Conservation (phyloP, 2,113 vertebrate species). For the Lichenostomus cassidix region DNA sequence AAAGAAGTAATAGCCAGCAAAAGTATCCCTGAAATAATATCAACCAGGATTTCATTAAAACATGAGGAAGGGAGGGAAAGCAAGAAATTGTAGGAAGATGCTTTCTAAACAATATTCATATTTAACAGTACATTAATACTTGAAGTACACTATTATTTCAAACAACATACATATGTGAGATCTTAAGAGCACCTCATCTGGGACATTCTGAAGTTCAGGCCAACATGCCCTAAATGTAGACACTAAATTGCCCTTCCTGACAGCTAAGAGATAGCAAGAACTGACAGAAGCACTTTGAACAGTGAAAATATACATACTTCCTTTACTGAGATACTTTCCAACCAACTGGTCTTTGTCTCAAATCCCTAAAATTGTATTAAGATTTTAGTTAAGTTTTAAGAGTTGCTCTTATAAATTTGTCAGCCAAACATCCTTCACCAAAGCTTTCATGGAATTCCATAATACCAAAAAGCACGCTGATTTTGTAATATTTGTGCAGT, state of each 20-base stretch:
- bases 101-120: not conserved
- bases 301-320: not conserved
- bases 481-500: not conserved
- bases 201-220: not conserved
- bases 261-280: not conserved
- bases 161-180: not conserved
- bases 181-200: not conserved
- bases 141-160: not conserved
- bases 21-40: not conserved
- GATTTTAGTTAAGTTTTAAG: not conserved
- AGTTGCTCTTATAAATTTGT: not conserved
- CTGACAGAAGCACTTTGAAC: not conserved
- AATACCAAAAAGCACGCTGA: not conserved
- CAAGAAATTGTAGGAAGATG: not conserved
- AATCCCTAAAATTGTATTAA: not conserved
- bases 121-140: not conserved
- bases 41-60: not conserved
- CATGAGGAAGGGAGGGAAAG: not conserved
- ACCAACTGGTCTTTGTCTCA: not conserved
- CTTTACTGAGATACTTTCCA: not conserved
- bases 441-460: not conserved
- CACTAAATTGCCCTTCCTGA: not conserved
- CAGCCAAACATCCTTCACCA: not conserved
- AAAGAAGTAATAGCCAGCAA: not conserved
- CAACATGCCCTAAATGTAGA: not conserved